Conservation (phyloP, 2,113 vertebrate genomes). For the Toxotes jaculatrix region DNA sequence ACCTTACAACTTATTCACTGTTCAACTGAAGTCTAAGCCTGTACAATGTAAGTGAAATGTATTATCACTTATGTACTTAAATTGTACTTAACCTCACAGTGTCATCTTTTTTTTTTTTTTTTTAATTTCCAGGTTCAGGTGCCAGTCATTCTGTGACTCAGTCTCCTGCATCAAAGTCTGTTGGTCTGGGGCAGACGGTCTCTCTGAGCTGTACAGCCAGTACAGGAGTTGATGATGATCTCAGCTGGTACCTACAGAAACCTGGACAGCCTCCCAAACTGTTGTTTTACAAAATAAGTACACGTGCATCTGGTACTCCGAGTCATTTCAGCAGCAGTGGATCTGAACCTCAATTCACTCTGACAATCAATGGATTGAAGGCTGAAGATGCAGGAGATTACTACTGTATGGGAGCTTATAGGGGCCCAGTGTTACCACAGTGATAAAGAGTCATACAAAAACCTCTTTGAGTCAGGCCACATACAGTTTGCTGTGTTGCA, state of each 20-base stretch:
- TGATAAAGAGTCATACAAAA: slow-evolving; percentile 72
- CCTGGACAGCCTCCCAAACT: slow-evolving; percentile 70
- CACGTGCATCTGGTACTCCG: slow-evolving; percentile 45
- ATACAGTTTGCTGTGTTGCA: too few species aligned
- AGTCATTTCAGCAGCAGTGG: slow-evolving; percentile 70
- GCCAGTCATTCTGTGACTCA: slow-evolving; percentile 49
- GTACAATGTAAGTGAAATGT: too few species aligned
- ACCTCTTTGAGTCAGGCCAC: slow-evolving; percentile 41
- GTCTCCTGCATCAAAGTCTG: slow-evolving; percentile 40
- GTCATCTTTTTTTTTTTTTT: neutral
- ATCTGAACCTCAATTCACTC: slow-evolving; percentile 62
- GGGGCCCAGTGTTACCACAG: slow-evolving; percentile 49
- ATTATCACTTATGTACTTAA: too few species aligned
- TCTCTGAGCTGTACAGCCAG: slow-evolving; percentile 51
- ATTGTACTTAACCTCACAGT: too few species aligned
- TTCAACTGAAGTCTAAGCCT: too few species aligned
- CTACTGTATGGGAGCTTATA: slow-evolving; percentile 39
- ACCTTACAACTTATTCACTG: too few species aligned
- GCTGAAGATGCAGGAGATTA: slow-evolving; percentile 64
- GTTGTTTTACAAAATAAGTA: neutral
- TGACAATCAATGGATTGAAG: slow-evolving; percentile 66
- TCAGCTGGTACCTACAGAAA: slow-evolving; percentile 75
- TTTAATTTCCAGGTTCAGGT: neutral
- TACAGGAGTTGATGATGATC: slow-evolving; percentile 15
- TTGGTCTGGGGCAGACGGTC: slow-evolving; percentile 45